Conservation (phyloP, 1,140 invertebrate species). For the Tetragonula clypearis region DNA sequence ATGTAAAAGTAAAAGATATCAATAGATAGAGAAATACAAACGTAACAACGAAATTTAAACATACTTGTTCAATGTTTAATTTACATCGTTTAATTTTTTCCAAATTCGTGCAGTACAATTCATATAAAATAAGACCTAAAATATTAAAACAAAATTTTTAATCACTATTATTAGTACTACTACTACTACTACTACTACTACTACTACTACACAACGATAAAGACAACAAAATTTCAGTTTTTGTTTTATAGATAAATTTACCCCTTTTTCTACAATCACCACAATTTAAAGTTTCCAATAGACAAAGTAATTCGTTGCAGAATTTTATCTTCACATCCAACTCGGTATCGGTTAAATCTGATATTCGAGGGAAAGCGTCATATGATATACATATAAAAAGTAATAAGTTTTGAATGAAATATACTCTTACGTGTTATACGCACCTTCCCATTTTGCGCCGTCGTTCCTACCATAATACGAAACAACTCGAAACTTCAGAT, state of each 20-base stretch:
- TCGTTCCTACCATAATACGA: slow-evolving; percentile 71
- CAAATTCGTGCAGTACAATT: slow-evolving; percentile 71
- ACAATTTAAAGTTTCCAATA: slow-evolving; percentile 66
- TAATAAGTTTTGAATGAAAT: not conserved
- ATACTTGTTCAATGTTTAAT: slow-evolving; percentile 22
- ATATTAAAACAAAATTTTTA: slow-evolving; percentile 39
- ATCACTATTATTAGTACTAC: not conserved
- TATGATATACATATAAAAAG: not conserved
- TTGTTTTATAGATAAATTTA: slow-evolving; percentile 39
- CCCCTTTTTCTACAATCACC: slow-evolving; percentile 76
- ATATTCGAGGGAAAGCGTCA: slow-evolving; percentile 21
- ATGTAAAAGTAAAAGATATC: slow-evolving; percentile 34
- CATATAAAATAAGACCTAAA: slow-evolving; percentile 74
- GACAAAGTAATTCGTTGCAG: slow-evolving; percentile 70
- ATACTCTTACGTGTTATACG: not conserved
- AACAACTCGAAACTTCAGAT: slow-evolving; percentile 71
- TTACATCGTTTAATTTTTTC: slow-evolving; percentile 63
- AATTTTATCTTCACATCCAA: slow-evolving; percentile 69
- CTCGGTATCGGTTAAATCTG: slow-evolving; percentile 73
- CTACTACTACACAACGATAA: not conserved
- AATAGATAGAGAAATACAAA: slow-evolving; percentile 9
- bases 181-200: not conserved
- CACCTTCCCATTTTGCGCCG: slow-evolving; percentile 69
- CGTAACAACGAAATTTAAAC: slow-evolving; percentile 17
- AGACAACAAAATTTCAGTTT: not conserved